Conservation (phyloP, 2,797 vertebrate genomes). For the Sebastes dallii region DNA sequence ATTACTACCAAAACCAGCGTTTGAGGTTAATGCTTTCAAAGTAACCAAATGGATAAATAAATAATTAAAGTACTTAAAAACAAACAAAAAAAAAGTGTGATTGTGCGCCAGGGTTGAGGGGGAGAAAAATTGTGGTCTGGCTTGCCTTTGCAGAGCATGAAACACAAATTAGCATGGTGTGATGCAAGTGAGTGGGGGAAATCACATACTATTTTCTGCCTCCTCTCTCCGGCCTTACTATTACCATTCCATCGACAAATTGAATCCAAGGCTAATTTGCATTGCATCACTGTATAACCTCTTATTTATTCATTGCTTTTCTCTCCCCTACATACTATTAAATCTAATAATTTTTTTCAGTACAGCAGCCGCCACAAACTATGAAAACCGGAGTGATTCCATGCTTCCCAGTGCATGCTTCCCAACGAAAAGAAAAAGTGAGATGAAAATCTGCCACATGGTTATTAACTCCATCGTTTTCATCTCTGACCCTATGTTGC, state of each 20-base stretch:
- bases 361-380: conserved; percentile 45
- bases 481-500: not conserved
- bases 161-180: conserved; percentile 78
- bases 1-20: conserved; percentile 35
- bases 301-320: conserved; percentile 86
- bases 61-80: conserved; percentile 19
- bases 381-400: conserved; percentile 55
- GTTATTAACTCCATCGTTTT: conserved; percentile 37
- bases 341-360: conserved; percentile 77
- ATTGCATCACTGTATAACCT: conserved; percentile 81
- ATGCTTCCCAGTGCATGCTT: conserved; percentile 36
- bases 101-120: conserved; percentile 33
- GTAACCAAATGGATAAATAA: conserved; percentile 32
- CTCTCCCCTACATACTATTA: conserved; percentile 77
- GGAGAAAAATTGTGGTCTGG: conserved; percentile 52
- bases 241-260: conserved; percentile 81
- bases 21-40: conserved; percentile 50
- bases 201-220: conserved; percentile 74
- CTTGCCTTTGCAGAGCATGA: conserved; percentile 72
- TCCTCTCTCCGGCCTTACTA: conserved; percentile 66
- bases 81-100: conserved; percentile 8
- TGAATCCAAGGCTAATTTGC: conserved; percentile 83
- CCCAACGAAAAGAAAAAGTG: conserved; percentile 35
- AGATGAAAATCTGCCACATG: conserved; percentile 45
- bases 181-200: conserved; percentile 66